These are phyloP conservation scores for Micrasema minimum DNA, from an alignment of 1,140 invertebrate genomes.

Conservation along the genomic window DNA sequence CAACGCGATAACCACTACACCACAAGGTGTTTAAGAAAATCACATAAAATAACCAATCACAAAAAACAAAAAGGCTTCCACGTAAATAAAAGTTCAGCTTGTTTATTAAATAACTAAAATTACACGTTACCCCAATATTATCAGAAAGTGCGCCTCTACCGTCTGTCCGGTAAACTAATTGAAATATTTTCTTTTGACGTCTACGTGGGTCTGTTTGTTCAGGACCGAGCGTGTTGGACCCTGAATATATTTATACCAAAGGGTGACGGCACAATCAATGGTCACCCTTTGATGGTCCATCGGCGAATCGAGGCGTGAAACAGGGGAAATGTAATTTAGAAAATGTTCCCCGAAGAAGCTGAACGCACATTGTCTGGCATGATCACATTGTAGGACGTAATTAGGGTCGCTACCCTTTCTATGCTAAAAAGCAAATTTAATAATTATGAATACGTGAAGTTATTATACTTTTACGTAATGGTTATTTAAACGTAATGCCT, in stretches of 20 bases:
- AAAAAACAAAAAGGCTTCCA: too few relatives aligned
- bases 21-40: too few relatives aligned
- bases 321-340: constrained; percentile 32
- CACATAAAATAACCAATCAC: too few relatives aligned
- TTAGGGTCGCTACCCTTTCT: constrained; percentile 12
- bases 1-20: too few relatives aligned
- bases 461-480: neutral
- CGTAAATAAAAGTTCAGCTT: too few relatives aligned
- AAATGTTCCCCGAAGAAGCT: constrained; percentile 21
- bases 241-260: constrained; percentile 38
- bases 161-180: constrained; percentile 32
- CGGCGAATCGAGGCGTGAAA: constrained; percentile 28
- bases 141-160: neutral
- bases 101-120: neutral
- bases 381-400: constrained; percentile 7
- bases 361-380: constrained; percentile 24
- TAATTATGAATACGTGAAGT: constrained; percentile 17
- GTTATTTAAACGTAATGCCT: neutral
- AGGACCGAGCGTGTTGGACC: constrained; percentile 35
- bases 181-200: constrained; percentile 45
- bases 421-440: neutral
- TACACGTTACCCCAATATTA: neutral
- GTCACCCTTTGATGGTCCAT: constrained; percentile 34
- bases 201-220: constrained; percentile 31
- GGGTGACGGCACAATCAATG: constrained; percentile 33